Evolutionary conservation across 2,888 invertebrate genomes (phyloP).

Genomic region (Tupiocoris notatus): DNA sequence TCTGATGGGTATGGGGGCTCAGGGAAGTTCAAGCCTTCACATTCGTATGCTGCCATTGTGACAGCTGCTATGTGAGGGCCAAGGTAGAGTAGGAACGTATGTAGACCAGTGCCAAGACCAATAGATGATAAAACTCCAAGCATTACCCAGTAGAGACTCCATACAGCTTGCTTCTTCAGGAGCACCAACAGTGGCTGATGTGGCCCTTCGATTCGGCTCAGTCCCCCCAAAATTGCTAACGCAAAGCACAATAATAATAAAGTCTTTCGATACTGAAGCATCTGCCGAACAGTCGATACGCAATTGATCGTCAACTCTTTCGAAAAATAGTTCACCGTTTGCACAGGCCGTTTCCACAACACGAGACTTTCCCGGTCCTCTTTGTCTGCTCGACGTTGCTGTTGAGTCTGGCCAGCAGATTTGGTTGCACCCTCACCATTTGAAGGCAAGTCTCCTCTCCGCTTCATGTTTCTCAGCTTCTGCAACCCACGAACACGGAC

Average conservation of each 20-base stretch:
- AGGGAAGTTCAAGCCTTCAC: slow-evolving; percentile 91
- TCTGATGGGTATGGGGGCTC: slow-evolving; percentile 98
- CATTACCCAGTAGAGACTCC: slow-evolving; percentile 89
- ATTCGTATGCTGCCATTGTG: slow-evolving; percentile 97
- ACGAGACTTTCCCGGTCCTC: slow-evolving; percentile 57
- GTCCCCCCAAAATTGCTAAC: slow-evolving; percentile 26
- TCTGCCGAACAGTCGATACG: slow-evolving; percentile 35
- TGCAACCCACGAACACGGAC: slow-evolving; percentile 34
- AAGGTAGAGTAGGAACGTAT: slow-evolving; percentile 96
- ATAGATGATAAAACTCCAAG: slow-evolving; percentile 95
- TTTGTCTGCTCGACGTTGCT: slow-evolving; percentile 37
- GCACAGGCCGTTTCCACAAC: slow-evolving; percentile 77
- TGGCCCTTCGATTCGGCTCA: slow-evolving; percentile 39
- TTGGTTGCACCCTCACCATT: slow-evolving; percentile 34
- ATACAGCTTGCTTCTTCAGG: slow-evolving; percentile 52
- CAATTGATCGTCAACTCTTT: slow-evolving; percentile 69
- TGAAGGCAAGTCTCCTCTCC: slow-evolving; percentile 44
- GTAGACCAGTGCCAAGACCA: slow-evolving; percentile 95
- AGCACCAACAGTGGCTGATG: slow-evolving; percentile 42
- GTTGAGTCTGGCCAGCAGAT: not conserved
- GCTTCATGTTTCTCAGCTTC: slow-evolving; percentile 46
- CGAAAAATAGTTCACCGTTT: slow-evolving; percentile 75
- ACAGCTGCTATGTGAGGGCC: slow-evolving; percentile 99
- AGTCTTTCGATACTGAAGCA: slow-evolving; percentile 32
- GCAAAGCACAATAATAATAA: slow-evolving; percentile 27